Evolutionary conservation across 2,888 invertebrate species (phyloP).

Genomic region (Furcula furcula): DNA sequence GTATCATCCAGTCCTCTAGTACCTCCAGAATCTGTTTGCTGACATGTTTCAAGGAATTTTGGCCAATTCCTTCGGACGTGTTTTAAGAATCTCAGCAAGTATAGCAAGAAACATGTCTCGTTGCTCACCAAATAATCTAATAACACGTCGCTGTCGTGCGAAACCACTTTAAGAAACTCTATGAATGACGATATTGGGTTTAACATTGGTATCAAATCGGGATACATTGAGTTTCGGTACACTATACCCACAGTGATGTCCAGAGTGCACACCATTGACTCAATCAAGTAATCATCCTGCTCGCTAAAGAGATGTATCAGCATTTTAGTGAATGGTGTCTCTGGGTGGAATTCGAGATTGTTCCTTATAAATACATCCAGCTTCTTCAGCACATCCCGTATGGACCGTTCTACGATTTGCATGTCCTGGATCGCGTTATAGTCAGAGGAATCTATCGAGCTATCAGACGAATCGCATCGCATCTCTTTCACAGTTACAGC

Average conservation of each 20-base stretch:
- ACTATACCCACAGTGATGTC: conserved; percentile 94
- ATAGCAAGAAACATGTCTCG: conserved; percentile 94
- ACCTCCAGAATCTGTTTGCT: conserved; percentile 80
- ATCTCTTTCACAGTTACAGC: conserved; percentile 95
- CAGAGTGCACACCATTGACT: conserved; percentile 95
- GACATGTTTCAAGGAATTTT: conserved; percentile 90
- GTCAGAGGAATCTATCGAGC: conserved; percentile 91
- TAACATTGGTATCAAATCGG: conserved; percentile 90
- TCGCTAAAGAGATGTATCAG: conserved; percentile 93
- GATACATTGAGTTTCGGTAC: conserved; percentile 89
- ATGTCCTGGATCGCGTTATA: conserved; percentile 94
- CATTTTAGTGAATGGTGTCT: conserved; percentile 93
- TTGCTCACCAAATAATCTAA: conserved; percentile 94
- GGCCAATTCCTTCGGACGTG: conserved; percentile 92
- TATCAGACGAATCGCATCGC: conserved; percentile 92
- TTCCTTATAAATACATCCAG: conserved; percentile 91
- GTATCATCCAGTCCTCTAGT: conserved; percentile 87
- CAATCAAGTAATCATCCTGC: conserved; percentile 95
- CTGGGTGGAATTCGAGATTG: conserved; percentile 92
- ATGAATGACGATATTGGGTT: conserved; percentile 94
- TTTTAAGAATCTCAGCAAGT: conserved; percentile 91
- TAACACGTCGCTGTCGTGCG: conserved; percentile 90
- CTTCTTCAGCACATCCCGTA: conserved; percentile 90
- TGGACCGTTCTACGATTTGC: conserved; percentile 93
- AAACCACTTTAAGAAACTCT: conserved; percentile 91